phyloP scores from a whole-genome alignment of 2,888 invertebrate species.

The Sialis fuliginosa region DNA sequence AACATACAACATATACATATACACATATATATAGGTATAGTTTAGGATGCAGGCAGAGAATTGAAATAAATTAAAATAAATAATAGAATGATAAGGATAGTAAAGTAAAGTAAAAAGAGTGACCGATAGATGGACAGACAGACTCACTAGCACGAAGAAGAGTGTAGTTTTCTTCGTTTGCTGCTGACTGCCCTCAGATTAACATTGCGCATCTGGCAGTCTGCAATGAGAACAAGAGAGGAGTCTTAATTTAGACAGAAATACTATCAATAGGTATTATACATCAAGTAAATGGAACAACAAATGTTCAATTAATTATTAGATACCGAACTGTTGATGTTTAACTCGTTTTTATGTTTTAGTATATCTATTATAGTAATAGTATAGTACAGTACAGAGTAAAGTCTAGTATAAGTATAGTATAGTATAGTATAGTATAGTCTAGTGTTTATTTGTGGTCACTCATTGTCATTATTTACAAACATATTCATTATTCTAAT shows the following conservation, averaged over 20 bases:
- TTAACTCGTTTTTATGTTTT: too few species aligned
- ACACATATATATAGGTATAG: too few species aligned
- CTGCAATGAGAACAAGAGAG: conserved; percentile 54
- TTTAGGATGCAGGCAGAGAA: too few species aligned
- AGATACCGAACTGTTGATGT: too few species aligned
- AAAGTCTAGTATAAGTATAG: too few species aligned
- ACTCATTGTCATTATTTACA: too few species aligned
- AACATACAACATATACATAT: too few species aligned
- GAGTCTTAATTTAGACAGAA: conserved; percentile 24
- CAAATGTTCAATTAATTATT: background rate
- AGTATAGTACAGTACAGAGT: too few species aligned
- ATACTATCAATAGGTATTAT: background rate
- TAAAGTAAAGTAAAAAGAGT: background rate
- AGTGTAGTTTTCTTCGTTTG: conserved; percentile 47
- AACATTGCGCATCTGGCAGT: conserved; percentile 59
- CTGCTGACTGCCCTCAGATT: conserved; percentile 53
- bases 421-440: background rate
- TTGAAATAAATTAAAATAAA: too few species aligned
- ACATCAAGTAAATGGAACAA: background rate
- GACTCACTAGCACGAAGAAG: conserved; percentile 51
- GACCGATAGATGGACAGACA: conserved; percentile 20
- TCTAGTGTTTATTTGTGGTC: conserved; percentile 14
- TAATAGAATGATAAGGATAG: background rate
- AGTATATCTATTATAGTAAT: too few species aligned
- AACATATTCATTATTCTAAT: too few species aligned